Percentiles rank a stretch among this genome's conserved stretches.
Conservation (phyloP, 30 jellyfish, hydroid and myxozoan species). For the Calvadosia cruxmelitensis region DNA sequence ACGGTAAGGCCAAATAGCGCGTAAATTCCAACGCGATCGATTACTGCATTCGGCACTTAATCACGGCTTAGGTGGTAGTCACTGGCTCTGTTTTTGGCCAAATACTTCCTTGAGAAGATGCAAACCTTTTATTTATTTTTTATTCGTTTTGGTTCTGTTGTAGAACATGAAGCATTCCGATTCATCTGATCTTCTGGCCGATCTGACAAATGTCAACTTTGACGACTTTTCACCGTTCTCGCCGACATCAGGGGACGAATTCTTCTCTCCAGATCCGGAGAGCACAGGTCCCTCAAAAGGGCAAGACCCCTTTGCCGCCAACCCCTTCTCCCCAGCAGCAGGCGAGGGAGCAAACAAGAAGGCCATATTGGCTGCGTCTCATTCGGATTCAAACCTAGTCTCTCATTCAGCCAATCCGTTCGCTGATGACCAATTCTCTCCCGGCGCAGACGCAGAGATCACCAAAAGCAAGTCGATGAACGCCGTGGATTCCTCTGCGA, state of each 20-base stretch:
- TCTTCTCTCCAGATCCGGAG: neutral
- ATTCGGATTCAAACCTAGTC: neutral
- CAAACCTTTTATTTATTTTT: no score
- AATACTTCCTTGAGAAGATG: no score
- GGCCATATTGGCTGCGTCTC: constrained; percentile 21
- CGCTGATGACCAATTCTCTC: constrained; percentile 10
- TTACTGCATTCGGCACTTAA: no score
- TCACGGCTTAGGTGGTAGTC: constrained; percentile 3
- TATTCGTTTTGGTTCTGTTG: neutral
- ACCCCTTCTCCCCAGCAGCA: constrained; percentile 35
- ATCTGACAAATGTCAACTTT: constrained; percentile 31
- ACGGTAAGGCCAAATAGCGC: constrained; percentile 39
- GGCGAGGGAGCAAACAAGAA: constrained; percentile 7
- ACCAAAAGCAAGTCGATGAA: constrained; percentile 24
- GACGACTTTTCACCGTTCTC: constrained; percentile 30
- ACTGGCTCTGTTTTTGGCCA: no score
- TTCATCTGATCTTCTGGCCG: constrained; percentile 47
- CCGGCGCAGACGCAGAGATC: neutral
- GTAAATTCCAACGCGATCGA: no score
- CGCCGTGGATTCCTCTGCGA: neutral
- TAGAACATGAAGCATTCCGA: constrained; percentile 61
- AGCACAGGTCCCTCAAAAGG: constrained; percentile 7
- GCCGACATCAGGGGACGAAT: neutral
- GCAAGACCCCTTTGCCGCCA: constrained; percentile 18
- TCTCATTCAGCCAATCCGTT: constrained; percentile 15